Base-by-base conservation (phyloP, 1,140 invertebrate genomes). In the Trichonephila inaurata region DNA sequence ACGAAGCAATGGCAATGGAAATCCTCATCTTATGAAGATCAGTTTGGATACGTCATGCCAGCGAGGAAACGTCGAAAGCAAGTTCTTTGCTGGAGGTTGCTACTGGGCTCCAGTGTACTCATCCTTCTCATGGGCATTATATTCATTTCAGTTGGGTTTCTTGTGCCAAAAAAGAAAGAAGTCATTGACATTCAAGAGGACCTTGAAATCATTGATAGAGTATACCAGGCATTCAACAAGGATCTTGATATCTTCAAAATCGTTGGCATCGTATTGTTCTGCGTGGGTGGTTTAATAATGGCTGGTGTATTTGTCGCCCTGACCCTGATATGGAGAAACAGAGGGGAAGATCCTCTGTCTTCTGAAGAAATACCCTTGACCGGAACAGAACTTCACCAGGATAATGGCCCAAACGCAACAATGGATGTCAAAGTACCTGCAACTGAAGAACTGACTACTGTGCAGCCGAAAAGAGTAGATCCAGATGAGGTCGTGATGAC, bases 231-330 rank as follows among this genome's bases (percentile, higher is more conserved):
- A 21, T 97, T 96, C 95, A 97, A 97, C 95, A 95, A 95, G n/a
- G 96, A 96, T 51, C 95, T 97, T 82, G 96, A 96, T 94, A 95
- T 96, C 88, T 96, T 96, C 94, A 96, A 96, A 94, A 95, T 96
- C 8, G 95, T 96, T 64, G 96, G 96, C 2, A 95, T 97, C 28
- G 95, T 96, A 5, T 94, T 96, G 12, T 97, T 97, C 95, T 96
- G 96, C 94, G 94, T 96, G 19, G 96, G 96, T n/a, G 96, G 96
- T 14, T 94, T 96, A 5, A 95, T 96, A 14, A 94, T 96, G 7
- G 95, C 96, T 33, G 95, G 96, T 66, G 95, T 96, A 5, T 95
- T 97, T 8, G 94, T 97, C 14, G 95, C 96, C 72, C 96, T 96
- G 0, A 96, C 95, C 87, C 96, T 96, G 89, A 95, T 96, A 12